Base-by-base conservation (phyloP, 2,113 vertebrate genomes). In the Orycteropus afer region DNA sequence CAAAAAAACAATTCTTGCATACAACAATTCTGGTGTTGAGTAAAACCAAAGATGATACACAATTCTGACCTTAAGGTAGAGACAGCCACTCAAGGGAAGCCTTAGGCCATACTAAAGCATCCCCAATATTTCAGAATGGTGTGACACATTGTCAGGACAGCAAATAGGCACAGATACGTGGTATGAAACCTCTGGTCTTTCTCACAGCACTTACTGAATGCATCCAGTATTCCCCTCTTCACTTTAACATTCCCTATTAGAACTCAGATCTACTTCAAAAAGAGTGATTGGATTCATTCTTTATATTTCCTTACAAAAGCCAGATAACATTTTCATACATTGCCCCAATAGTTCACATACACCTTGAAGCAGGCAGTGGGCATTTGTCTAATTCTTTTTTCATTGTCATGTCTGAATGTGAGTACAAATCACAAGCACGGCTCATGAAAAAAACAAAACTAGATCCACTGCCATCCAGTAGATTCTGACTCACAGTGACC, bases 301-400 rank as follows among this genome's bases (percentile, higher is more conserved):
- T 65, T 12, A 7, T 49, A 14, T 14, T 78, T 88, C 57, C 59
- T 29, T 22, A 67, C 74, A 63, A 89, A n/a, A 14, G 13, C 1
- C 29, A 65, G 9, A 34, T 17, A 18, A 32, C 27, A 34, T 34
- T 32, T 32, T 53, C 55, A 0, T 1, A 2, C 1, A 0, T 2
- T 27, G 71, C 57, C 42, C 32, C 1, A 0, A 45, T 18, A 45
- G 49, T 10, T 12, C 45, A 32, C 59, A 6, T 2, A 14, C 53
- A 84, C 49, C 0, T 25, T 10, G n/a, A 63, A 42, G 67, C 7
- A 2, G 45, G 14, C 15, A 7, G 2, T 7, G 7, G n/a, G 20
- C 34, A 9, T 40, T 42, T n/a, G 1, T 34, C 14, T 8, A 47
- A 27, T 6, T 11, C 20, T 13, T 51, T 49, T 40, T 37, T 18